Base-by-base conservation (phyloP, 2,113 vertebrate species). In the Aphyosemion australe region DNA sequence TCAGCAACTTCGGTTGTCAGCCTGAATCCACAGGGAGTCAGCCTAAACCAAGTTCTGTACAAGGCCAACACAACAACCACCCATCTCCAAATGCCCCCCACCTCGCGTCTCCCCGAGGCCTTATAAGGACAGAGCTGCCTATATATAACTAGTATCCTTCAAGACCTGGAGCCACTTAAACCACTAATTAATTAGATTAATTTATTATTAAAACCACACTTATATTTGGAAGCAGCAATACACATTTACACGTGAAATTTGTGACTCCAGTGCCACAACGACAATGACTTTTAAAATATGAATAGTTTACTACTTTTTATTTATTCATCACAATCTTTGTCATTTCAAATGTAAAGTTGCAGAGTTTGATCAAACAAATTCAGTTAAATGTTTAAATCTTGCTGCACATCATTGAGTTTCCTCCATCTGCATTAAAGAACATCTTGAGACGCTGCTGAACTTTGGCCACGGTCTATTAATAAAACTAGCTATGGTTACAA, bases 111-210 rank as follows among this genome's bases (percentile, higher is more conserved):
- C 66, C 69, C 56, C 32, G 72, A 87, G 69, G 82, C 89, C 89
- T 87, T 89, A 89, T 73, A 88, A 88, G 89, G 89, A 85, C 51
- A 86, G 65, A 82, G 67, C 75, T 82, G 80, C 85, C 89, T 91
- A 91, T 91, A 91, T 89, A 91, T 91, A 91, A 87, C 88, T 65
- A 69, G 73, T 79, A 85, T 83, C 85, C 83, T 84, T 87, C 76
- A 85, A 87, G 86, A 88, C 79, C 70, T 63, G 14, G 45, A 34
- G 62, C 65, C 59, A 65, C 68, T 58, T 72, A 32, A 76, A 76
- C 37, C 58, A 77, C 47, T 59, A 49, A 72, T 76, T 69, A 11
- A 84, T 73, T 48, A 69, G 73, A 48, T 61, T 13, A 72, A 46
- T 73, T 72, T 63, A 21, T n/a, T 51, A 21, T 72, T 59, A 34